These are phyloP conservation scores for Psephotus haematonotus DNA, from an alignment of 2,113 vertebrate species.

Conservation along the genomic window DNA sequence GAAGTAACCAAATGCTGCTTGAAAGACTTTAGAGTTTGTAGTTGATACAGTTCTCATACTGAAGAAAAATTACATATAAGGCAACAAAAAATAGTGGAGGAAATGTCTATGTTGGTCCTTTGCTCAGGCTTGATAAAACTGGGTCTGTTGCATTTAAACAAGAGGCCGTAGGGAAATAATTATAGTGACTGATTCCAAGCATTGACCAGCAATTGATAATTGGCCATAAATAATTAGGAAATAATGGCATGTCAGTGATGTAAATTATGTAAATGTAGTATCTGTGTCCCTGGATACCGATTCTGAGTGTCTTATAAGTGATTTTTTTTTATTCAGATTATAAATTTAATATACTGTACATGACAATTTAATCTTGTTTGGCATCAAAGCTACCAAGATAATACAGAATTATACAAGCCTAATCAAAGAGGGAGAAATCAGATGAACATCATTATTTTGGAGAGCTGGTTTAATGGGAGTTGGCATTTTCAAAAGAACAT, in stretches of 20 bases:
- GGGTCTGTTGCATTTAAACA: slow-evolving; percentile 36
- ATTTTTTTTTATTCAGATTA: slow-evolving; percentile 71
- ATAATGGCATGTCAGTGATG: slow-evolving; percentile 28
- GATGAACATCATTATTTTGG: slow-evolving; percentile 65
- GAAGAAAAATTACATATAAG: slow-evolving; percentile 26
- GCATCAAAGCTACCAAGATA: slow-evolving; percentile 74
- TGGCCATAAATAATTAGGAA: slow-evolving; percentile 75
- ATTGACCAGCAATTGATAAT: slow-evolving; percentile 77
- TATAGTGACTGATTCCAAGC: slow-evolving; percentile 64
- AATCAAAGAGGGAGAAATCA: slow-evolving; percentile 73
- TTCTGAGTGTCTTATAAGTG: slow-evolving; percentile 60
- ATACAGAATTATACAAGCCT: slow-evolving; percentile 75
- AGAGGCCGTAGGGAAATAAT: slow-evolving; percentile 66
- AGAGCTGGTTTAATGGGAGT: slow-evolving; percentile 54
- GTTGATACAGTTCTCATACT: background rate
- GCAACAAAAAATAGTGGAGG: background rate
- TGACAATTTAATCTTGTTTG: slow-evolving; percentile 79
- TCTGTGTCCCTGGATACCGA: slow-evolving; percentile 54
- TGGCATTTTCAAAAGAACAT: slow-evolving; percentile 62
- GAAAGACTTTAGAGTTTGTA: background rate
- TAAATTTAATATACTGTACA: slow-evolving; percentile 72
- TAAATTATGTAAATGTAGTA: slow-evolving; percentile 69
- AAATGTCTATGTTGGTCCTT: background rate
- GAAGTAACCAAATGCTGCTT: background rate
- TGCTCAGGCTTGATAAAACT: background rate